Evolutionary conservation across 2,888 invertebrate species (phyloP), one percentile per base, ranked within the genome.

Genomic region (Nephrotoma guestfalica): DNA sequence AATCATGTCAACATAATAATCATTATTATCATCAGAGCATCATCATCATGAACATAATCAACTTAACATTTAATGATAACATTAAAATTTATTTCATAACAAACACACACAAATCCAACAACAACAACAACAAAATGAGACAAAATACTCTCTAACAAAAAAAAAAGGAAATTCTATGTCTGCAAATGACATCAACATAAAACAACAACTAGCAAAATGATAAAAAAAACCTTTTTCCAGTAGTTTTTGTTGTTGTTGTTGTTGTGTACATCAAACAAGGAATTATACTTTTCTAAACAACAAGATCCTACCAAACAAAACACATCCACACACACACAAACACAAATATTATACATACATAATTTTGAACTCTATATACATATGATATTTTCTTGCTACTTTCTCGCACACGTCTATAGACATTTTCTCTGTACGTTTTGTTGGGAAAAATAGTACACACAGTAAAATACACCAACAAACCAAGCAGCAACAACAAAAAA

Each of bases 21-120:
- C 71, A 71, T 71, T 71, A 71, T 71, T 71, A 71, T 71, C 71
- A 71, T 71, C 71, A 30, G 71, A 71, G 30, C 84, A 84, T 84
- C 84, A 84, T 84, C 41, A 84, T 84, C 84, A 84, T 84, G 41
- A 84, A 41, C 84, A 84, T 84, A 84, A 84, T 84, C 84, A 84
- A 42, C 42, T 84, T 84, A 84, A 84, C 41, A 84, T 41, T 84
- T 84, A 71, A 71, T 71, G 71, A 71, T 84, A 84, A 84, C 84
- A 84, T 84, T 84, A 41, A 84, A 84, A 84, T 84, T 84, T 84
- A 84, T 84, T 84, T 84, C 42, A 84, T 18, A 41, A 15, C 41
- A 84, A n/a, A 84, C 84, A 84, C 41, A 84, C n/a, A 41, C n/a
- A 84, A n/a, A 47, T 13, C 11, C 84, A 84, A 3, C 6, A 84